Percentiles rank a stretch among this genome's conserved stretches.
phyloP scores from a whole-genome alignment of 1,140 invertebrate genomes.

The Bombus soroeensis region DNA sequence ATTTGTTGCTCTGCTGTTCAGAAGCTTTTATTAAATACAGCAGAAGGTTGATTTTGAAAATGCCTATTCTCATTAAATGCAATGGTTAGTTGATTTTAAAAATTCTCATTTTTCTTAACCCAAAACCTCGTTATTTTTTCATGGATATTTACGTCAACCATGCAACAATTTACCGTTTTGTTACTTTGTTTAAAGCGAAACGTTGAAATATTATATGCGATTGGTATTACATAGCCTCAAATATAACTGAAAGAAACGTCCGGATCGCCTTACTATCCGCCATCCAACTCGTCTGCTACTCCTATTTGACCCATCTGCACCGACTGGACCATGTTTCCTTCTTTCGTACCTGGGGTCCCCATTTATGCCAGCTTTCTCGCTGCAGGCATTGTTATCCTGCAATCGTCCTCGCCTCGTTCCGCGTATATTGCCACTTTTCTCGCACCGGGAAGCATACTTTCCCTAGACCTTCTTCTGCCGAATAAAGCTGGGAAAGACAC shows the following conservation, averaged over 20 bases:
- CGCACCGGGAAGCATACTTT: constrained; percentile 17
- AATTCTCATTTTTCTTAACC: no score
- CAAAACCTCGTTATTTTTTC: no score
- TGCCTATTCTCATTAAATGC: background rate
- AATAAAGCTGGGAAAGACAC: constrained; percentile 43
- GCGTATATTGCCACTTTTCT: constrained; percentile 52
- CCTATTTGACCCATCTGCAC: background rate
- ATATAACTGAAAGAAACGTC: background rate
- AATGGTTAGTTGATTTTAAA: no score
- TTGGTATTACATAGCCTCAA: background rate
- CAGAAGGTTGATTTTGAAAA: background rate
- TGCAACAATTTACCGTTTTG: no score
- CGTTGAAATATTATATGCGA: background rate
- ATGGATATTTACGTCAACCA: no score
- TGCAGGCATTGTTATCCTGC: constrained; percentile 17
- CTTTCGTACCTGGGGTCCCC: constrained; percentile 15
- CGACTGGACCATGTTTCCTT: background rate
- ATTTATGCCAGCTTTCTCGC: background rate
- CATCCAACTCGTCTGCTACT: background rate
- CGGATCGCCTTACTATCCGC: background rate
- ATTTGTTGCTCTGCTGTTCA: no score
- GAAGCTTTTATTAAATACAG: background rate
- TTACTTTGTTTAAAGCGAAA: no score
- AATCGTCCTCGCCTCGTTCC: constrained; percentile 30
- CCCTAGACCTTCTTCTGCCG: background rate